Percentiles rank a stretch among this genome's conserved stretches.
These are phyloP conservation scores for Chorisops tibialis DNA, from an alignment of 2,888 invertebrate genomes.

Conservation along the genomic window DNA sequence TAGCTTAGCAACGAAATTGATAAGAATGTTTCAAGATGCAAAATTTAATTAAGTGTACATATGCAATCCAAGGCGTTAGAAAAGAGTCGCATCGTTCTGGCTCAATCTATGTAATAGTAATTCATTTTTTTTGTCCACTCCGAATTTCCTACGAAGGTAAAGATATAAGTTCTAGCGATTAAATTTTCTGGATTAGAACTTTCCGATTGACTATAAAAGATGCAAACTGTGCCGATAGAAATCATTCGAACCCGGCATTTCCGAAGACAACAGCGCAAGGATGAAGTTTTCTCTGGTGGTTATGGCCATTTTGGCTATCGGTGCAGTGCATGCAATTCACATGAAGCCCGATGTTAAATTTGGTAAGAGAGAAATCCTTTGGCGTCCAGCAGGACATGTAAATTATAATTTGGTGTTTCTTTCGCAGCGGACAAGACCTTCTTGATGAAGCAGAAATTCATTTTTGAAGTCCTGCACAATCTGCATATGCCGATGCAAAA, in stretches of 20 bases:
- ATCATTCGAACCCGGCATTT: not conserved
- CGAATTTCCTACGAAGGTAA: no score
- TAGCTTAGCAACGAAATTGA: no score
- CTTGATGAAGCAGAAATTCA: constrained; percentile 47
- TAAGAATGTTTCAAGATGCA: no score
- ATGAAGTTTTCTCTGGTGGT: constrained; percentile 16
- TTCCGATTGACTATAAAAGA: not conserved
- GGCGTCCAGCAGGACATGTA: not conserved
- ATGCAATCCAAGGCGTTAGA: no score
- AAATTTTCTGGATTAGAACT: no score
- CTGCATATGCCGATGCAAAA: constrained; percentile 43
- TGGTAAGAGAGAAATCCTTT: constrained; percentile 11
- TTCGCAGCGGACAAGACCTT: constrained; percentile 13
- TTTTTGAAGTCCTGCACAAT: constrained; percentile 54
- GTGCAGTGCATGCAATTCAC: not conserved
- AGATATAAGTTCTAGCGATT: no score
- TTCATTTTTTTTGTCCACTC: no score
- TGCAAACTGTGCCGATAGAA: not conserved
- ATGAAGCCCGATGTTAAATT: not conserved
- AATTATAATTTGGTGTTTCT: not conserved
- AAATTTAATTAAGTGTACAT: no score
- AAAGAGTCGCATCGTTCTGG: no score
- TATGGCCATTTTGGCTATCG: constrained; percentile 19
- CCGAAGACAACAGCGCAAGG: not conserved
- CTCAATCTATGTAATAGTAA: no score